A percentile compares a stretch with the other conserved stretches of the same genome.
Evolutionary conservation across 2,113 vertebrate genomes (phyloP).

Genomic region (Cheirogaleus medius): DNA sequence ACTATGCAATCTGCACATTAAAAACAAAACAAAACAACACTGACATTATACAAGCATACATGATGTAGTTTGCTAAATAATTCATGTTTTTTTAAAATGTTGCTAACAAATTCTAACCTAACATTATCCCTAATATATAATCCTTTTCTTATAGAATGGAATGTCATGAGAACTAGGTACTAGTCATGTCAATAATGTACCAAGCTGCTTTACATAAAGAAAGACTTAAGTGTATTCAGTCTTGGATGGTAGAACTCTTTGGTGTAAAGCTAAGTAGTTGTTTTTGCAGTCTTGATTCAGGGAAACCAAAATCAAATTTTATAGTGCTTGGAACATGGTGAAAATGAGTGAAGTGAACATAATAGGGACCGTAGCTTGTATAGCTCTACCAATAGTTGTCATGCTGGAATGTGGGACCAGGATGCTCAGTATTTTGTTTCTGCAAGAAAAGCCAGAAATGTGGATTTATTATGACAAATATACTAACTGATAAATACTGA

Average conservation of each 20-base stretch:
- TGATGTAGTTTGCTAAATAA: background rate
- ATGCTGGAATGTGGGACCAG: background rate
- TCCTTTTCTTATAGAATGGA: background rate
- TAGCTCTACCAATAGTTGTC: background rate
- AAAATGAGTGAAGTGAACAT: background rate
- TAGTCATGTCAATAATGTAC: background rate
- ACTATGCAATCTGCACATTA: background rate
- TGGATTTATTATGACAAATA: background rate
- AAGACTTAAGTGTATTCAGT: background rate
- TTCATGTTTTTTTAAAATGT: background rate
- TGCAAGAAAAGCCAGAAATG: background rate
- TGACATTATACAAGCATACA: background rate
- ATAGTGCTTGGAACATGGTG: background rate
- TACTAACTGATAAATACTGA: background rate
- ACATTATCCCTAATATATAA: background rate
- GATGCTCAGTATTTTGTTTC: background rate
- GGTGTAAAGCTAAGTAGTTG: background rate
- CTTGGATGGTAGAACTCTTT: background rate
- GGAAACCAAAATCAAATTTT: background rate
- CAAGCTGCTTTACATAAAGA: background rate
- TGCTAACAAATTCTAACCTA: background rate
- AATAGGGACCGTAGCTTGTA: background rate
- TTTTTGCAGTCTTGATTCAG: background rate
- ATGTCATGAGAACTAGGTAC: background rate
- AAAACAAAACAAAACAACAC: background rate